A percentile compares a stretch with the other conserved stretches of the same genome.
Conservation (phyloP, 2,113 vertebrate species). For the Syrmaticus mikado region DNA sequence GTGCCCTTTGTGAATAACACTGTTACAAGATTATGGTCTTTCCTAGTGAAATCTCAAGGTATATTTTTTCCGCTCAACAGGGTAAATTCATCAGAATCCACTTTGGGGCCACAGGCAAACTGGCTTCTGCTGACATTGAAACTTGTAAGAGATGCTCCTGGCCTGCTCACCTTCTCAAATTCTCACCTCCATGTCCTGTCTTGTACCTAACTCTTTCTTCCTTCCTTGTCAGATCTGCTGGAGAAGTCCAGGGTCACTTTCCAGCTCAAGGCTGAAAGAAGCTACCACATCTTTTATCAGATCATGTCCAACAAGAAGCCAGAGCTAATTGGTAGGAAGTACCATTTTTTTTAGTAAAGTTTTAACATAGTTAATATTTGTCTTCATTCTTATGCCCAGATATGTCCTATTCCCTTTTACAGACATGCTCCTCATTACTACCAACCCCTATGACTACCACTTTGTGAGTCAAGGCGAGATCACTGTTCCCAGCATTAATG, state of each 20-base stretch:
- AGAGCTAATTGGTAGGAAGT: not conserved
- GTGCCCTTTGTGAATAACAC: not conserved
- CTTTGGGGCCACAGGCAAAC: slow-evolving; percentile 87
- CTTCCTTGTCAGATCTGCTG: not conserved
- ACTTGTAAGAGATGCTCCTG: slow-evolving; percentile 68
- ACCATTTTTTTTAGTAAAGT: not conserved
- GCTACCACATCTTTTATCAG: not conserved
- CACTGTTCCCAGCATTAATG: slow-evolving; percentile 63
- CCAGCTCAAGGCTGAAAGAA: not conserved
- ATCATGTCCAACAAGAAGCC: slow-evolving; percentile 16
- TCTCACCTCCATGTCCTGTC: not conserved
- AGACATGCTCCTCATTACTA: slow-evolving; percentile 57
- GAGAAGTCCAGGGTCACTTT: not conserved
- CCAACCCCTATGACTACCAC: slow-evolving; percentile 34
- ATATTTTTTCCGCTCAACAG: slow-evolving; percentile 41
- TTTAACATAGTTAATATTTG: not conserved
- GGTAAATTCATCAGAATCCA: slow-evolving; percentile 92
- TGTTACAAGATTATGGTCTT: not conserved
- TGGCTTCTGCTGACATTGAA: slow-evolving; percentile 93
- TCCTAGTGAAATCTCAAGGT: not conserved
- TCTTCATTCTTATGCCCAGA: not conserved
- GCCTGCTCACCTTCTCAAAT: not conserved
- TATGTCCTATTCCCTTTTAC: not conserved
- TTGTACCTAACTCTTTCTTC: not conserved
- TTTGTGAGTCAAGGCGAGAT: slow-evolving; percentile 49